Evolutionary conservation across 2,888 invertebrate species (phyloP).

Genomic region (Hyposoter didymator): DNA sequence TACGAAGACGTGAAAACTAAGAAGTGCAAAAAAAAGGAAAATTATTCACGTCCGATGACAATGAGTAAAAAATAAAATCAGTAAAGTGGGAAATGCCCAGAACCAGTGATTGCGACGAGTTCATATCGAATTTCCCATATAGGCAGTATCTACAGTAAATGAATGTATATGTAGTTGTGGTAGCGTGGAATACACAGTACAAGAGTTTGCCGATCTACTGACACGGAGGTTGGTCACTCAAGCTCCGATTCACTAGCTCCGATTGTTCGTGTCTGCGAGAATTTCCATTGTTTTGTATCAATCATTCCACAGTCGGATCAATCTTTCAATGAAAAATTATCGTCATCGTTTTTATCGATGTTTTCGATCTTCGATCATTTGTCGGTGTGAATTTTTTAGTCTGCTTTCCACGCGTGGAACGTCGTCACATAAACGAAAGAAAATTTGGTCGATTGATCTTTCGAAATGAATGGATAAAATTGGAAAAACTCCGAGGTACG

Average conservation of each 20-base stretch:
- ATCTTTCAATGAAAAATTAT: constrained; percentile 34
- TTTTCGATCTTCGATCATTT: constrained; percentile 8
- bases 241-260: constrained; percentile 40
- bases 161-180: neutral
- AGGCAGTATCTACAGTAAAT: neutral
- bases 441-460: neutral
- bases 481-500: neutral
- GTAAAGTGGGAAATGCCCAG: neutral
- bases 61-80: neutral
- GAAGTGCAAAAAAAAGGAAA: neutral
- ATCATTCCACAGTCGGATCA: constrained; percentile 39
- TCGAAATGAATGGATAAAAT: neutral
- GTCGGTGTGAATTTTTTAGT: neutral
- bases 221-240: constrained; percentile 47
- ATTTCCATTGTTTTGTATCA: constrained; percentile 45
- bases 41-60: neutral
- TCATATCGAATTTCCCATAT: neutral
- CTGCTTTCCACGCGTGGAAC: neutral
- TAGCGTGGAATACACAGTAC: constrained; percentile 24
- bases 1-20: neutral
- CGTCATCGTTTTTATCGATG: constrained; percentile 16
- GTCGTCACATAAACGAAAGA: neutral
- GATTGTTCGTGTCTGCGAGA: constrained; percentile 18
- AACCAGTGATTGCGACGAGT: neutral
- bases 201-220: constrained; percentile 33